Conservation (phyloP, 2,113 vertebrate species). For the Trichomycterus rosablanca region DNA sequence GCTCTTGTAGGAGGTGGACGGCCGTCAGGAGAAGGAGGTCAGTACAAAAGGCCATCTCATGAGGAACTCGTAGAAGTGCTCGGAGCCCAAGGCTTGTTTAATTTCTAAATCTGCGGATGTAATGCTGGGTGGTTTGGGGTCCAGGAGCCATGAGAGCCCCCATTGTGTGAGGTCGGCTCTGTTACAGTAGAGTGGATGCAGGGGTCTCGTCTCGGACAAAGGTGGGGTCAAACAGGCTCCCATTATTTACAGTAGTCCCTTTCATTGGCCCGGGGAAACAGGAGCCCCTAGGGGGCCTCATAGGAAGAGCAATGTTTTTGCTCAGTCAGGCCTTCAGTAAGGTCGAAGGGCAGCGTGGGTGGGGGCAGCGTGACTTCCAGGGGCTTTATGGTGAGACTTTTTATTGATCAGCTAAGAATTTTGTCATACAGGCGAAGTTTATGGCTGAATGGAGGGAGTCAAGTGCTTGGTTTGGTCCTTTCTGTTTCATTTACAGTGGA, state of each 20-base stretch:
- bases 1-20: too few relatives aligned
- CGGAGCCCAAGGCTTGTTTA: slow-evolving; percentile 55
- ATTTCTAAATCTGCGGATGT: slow-evolving; percentile 57
- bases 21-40: background rate
- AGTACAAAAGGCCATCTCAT: background rate
- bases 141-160: slow-evolving; percentile 62
- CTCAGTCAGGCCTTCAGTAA: slow-evolving; percentile 78
- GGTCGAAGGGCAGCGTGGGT: slow-evolving; percentile 70
- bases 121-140: slow-evolving; percentile 51
- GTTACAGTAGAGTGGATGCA: slow-evolving; percentile 72
- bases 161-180: slow-evolving; percentile 63
- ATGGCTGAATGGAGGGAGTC: background rate
- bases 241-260: slow-evolving; percentile 82
- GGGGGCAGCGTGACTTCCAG: slow-evolving; percentile 64
- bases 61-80: too few relatives aligned
- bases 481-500: slow-evolving; percentile 16
- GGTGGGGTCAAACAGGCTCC: slow-evolving; percentile 68
- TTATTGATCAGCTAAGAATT: slow-evolving; percentile 52
- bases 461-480: slow-evolving; percentile 1
- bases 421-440: slow-evolving; percentile 41
- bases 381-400: slow-evolving; percentile 54
- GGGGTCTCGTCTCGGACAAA: slow-evolving; percentile 67
- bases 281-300: slow-evolving; percentile 60
- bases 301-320: slow-evolving; percentile 77
- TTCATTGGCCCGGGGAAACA: slow-evolving; percentile 76